phyloP scores from a whole-genome alignment of 2,113 vertebrate genomes.

The Peucedramus taeniatus region DNA sequence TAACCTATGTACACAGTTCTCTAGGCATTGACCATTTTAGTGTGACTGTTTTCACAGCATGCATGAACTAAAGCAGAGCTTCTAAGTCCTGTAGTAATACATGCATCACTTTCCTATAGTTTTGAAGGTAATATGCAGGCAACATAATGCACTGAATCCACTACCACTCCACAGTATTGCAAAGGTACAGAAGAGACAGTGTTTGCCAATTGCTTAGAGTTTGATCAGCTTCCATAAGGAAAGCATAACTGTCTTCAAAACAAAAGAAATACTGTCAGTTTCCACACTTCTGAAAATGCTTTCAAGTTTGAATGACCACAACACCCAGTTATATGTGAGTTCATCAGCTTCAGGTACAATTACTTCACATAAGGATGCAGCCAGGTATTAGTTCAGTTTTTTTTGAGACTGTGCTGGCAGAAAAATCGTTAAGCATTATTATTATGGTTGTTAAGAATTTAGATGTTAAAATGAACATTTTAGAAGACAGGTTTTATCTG shows the following conservation, averaged over 20 bases:
- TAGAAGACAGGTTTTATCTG: slow-evolving; percentile 52
- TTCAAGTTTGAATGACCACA: background rate
- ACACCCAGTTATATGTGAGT: background rate
- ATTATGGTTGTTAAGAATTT: slow-evolving; percentile 21
- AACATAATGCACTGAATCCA: background rate
- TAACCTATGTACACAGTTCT: background rate
- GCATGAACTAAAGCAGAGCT: background rate
- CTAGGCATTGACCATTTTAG: background rate
- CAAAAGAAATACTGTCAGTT: background rate
- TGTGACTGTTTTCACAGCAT: background rate
- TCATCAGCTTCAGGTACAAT: background rate
- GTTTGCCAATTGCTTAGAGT: background rate
- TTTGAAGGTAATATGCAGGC: background rate
- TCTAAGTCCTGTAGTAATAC: background rate
- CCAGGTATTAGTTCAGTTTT: background rate
- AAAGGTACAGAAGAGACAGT: background rate
- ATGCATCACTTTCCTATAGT: background rate
- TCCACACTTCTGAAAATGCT: background rate
- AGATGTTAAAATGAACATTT: slow-evolving; percentile 57
- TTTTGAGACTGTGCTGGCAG: slow-evolving; percentile 31
- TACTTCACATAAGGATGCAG: background rate
- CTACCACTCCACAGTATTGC: background rate
- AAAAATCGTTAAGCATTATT: slow-evolving; percentile 48
- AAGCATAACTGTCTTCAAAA: background rate
- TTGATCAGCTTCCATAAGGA: background rate